A percentile compares a stretch with the other conserved stretches of the same genome.
Conservation (phyloP, 2,113 vertebrate species). For the Alligator sinensis region DNA sequence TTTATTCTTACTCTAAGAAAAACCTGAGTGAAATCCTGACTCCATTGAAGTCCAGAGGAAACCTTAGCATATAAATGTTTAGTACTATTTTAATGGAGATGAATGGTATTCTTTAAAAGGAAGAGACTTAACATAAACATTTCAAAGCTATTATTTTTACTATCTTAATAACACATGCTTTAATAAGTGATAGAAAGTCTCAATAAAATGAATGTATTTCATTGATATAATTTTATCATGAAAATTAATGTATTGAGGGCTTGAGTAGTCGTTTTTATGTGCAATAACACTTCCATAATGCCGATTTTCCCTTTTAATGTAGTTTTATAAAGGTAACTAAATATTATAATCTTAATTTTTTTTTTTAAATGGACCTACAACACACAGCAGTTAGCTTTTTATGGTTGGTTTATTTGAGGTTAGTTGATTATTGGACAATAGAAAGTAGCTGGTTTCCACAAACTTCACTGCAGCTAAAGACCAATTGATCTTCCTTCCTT, state of each 20-base stretch:
- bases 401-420: background rate
- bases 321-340: background rate
- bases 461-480: background rate
- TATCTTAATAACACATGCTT: background rate
- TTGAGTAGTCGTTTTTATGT: background rate
- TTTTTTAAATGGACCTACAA: background rate
- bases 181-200: background rate
- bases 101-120: background rate
- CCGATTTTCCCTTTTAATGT: background rate
- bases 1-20: background rate
- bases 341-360: background rate
- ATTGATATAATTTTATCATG: background rate
- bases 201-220: background rate
- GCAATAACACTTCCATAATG: background rate
- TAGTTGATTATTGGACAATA: background rate
- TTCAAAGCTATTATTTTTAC: background rate
- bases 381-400: background rate
- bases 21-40: background rate
- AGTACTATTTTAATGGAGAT: background rate
- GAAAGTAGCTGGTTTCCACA: background rate
- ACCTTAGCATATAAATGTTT: accelerated
- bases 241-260: background rate
- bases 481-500: too few relatives aligned
- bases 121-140: background rate
- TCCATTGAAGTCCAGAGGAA: background rate